Base-by-base conservation (phyloP, 2,113 vertebrate species). In the Trematocara macrostoma region DNA sequence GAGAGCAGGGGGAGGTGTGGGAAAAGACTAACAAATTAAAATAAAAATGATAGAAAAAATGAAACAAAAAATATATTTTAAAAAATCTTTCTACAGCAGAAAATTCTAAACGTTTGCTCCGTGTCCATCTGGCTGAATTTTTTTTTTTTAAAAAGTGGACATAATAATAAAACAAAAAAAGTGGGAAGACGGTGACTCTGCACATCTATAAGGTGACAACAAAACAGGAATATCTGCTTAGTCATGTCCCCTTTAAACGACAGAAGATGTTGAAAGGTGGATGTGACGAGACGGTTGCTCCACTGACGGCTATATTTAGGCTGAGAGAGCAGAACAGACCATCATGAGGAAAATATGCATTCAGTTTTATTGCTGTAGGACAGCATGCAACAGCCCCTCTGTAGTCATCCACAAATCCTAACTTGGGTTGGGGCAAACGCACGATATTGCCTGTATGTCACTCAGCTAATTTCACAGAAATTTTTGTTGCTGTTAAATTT, bases 251-350 rank as follows among this genome's bases (percentile, higher is more conserved):
- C 10, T 8, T 49, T 11, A 9, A 20, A 16, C 61, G 8, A 67
- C 49, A 15, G 23, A 7, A 31, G 11, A 26, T 11, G n/a, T 9
- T 0, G 47, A 85, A 84, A 83, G 67, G 45, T 34, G 71, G 47
- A 12, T 4, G 4, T 42, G 57, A 86, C 3, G 3, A 49, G 56
- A 84, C 5, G 8, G 79, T 8, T 57, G 31, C 74, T 51, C 42
- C 57, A 15, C 38, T 56, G 76, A 85, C 14, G n/a, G 51, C 61
- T 92, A 87, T 84, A 88, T 86, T 83, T 86, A 87, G 84, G 11
- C 47, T 29, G 31, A 16, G 56, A 26, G 38, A 40, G 53, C 59
- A 76, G 12, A 2, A 80, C n/a, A 6, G 55, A 0, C 57, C 3
- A 53, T 49, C 5, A 8, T 7, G 74, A 86, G 51, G 51, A 59